A percentile compares a stretch with the other conserved stretches of the same genome.
Evolutionary conservation across 2,113 vertebrate species (phyloP).

Genomic region (Syrrhaptes paradoxus): DNA sequence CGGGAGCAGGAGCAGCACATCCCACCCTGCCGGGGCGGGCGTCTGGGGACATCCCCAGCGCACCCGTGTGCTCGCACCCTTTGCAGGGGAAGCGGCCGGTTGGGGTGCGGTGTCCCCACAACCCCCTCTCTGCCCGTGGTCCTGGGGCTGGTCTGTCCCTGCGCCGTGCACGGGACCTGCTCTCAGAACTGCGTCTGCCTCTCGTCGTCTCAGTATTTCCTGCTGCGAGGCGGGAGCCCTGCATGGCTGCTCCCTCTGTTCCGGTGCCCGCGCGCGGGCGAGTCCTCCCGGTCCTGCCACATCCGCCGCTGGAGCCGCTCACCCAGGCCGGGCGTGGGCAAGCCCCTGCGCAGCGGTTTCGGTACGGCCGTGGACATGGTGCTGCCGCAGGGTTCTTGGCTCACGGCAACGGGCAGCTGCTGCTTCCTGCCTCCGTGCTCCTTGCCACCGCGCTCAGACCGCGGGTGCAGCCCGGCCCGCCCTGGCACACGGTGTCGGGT

Average conservation of each 20-base stretch:
- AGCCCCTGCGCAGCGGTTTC: accelerated
- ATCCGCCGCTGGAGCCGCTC: background rate
- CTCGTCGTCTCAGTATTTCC: accelerated
- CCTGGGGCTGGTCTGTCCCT: accelerated
- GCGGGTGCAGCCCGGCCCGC: no score
- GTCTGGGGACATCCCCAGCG: accelerated
- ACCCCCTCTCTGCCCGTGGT: accelerated
- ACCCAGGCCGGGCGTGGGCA: background rate
- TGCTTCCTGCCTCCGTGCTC: accelerated
- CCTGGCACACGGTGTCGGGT: background rate
- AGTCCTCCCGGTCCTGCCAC: background rate
- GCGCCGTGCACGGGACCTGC: accelerated
- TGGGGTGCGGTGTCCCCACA: no score
- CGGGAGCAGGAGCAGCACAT: accelerated
- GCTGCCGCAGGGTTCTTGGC: background rate
- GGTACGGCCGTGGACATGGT: accelerated
- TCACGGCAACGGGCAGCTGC: background rate
- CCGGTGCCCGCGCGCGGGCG: background rate
- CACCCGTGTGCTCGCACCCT: accelerated
- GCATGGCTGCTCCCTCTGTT: accelerated
- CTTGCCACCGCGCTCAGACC: accelerated
- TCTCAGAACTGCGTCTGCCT: accelerated
- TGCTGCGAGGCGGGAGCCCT: background rate
- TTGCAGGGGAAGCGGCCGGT: background rate
- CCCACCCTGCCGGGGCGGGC: background rate